Evolutionary conservation across 2,113 vertebrate genomes (phyloP).

Genomic region (Camelus bactrianus): DNA sequence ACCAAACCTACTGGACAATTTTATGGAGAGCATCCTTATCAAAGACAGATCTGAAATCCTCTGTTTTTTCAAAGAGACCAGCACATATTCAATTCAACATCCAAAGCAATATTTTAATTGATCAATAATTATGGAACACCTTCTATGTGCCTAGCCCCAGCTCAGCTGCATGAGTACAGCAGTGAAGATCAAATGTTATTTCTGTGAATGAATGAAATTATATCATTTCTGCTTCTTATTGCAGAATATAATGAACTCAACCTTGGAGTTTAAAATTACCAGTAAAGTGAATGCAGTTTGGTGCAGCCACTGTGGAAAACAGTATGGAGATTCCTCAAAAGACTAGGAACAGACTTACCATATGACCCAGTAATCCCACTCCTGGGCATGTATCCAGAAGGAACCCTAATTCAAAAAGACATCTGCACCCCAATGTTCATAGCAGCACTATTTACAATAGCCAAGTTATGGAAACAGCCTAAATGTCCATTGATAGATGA

Average conservation of each 20-base stretch:
- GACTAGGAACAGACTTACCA: too few species aligned
- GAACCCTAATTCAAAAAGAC: too few species aligned
- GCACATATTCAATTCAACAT: background rate
- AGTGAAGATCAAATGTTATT: background rate
- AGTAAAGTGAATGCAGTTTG: background rate
- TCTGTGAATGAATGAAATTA: background rate
- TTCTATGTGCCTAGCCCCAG: background rate
- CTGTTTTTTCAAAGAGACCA: background rate
- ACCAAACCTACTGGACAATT: background rate
- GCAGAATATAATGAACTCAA: background rate
- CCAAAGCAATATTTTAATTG: background rate
- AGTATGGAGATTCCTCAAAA: too few species aligned
- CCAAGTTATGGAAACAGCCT: too few species aligned
- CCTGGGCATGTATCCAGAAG: too few species aligned
- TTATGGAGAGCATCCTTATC: background rate
- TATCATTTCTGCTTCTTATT: background rate
- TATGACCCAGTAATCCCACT: too few species aligned
- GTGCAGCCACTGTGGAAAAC: too few species aligned
- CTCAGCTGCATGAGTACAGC: background rate
- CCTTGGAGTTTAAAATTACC: slow-evolving; percentile 19
- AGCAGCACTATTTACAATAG: too few species aligned
- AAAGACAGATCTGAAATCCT: background rate
- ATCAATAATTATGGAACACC: background rate
- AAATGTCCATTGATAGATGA: too few species aligned
- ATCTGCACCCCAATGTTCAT: too few species aligned